A percentile compares a stretch with the other conserved stretches of the same genome.
phyloP scores from a whole-genome alignment of 2,113 vertebrate genomes.

The Cottus gobio region DNA sequence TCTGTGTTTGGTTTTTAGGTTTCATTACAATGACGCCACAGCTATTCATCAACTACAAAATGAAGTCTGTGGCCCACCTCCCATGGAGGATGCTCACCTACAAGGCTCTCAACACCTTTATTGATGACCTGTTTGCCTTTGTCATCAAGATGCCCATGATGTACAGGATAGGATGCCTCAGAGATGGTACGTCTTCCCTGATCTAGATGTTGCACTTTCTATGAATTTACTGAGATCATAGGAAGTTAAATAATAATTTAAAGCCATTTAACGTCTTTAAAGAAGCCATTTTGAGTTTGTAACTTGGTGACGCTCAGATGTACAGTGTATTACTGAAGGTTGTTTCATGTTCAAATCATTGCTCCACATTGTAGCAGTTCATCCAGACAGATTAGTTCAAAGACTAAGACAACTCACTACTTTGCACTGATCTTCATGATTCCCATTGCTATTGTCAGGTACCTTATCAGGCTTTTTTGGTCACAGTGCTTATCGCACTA shows the following conservation, averaged over 20 bases:
- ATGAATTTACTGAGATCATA: not conserved
- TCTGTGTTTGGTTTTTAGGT: conserved; percentile 67
- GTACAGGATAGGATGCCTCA: conserved; percentile 97
- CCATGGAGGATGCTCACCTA: conserved; percentile 98
- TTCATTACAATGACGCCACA: conserved; percentile 98
- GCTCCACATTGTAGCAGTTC: not conserved
- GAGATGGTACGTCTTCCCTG: conserved; percentile 85
- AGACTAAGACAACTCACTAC: not conserved
- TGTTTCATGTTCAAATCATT: conserved; percentile 8
- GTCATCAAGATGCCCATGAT: conserved; percentile 99
- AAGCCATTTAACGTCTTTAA: not conserved
- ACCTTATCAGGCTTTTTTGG: no score
- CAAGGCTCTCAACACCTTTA: conserved; percentile 97
- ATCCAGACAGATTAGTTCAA: conserved; percentile 1
- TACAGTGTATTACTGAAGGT: not conserved
- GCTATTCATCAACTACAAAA: conserved; percentile 98
- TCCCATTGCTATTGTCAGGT: not conserved
- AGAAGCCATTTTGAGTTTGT: conserved; percentile 3
- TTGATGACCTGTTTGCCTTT: conserved; percentile 96
- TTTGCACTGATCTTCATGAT: not conserved
- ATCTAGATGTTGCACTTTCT: not conserved
- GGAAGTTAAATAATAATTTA: not conserved
- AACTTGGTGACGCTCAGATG: not conserved
- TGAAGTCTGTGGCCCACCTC: conserved; percentile 96
- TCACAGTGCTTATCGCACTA: no score